Conservation (phyloP, 2,888 invertebrate genomes). For the Mellilla xanthometata region DNA sequence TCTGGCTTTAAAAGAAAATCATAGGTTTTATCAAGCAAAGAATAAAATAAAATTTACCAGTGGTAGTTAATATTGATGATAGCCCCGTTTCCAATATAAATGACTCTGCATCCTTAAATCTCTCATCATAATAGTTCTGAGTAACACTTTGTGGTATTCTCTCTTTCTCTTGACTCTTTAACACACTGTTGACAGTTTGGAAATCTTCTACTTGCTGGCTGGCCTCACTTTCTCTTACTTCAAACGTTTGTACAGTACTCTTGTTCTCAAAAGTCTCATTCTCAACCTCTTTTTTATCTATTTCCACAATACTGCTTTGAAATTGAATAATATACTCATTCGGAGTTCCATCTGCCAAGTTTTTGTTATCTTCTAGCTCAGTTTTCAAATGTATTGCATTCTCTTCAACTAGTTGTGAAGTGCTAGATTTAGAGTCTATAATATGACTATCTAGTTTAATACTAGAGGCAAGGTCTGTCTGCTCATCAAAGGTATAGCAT, state of each 20-base stretch:
- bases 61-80: constrained; percentile 62
- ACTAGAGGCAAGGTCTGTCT: constrained; percentile 64
- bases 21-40: no score
- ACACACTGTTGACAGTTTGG: constrained; percentile 40
- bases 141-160: constrained; percentile 50
- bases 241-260: constrained; percentile 45
- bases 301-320: constrained; percentile 20
- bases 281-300: constrained; percentile 30
- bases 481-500: constrained; percentile 72
- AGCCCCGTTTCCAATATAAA: constrained; percentile 86
- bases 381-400: constrained; percentile 22
- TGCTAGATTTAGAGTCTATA: constrained; percentile 42
- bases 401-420: constrained; percentile 30
- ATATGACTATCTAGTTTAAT: constrained; percentile 66
- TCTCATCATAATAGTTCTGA: constrained; percentile 82
- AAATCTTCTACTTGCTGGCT: constrained; percentile 35
- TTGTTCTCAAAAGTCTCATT: constrained; percentile 34
- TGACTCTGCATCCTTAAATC: constrained; percentile 90
- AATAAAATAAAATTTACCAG: no score
- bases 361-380: constrained; percentile 31
- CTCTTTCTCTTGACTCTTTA: constrained; percentile 54
- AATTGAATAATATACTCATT: constrained; percentile 28
- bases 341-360: constrained; percentile 28
- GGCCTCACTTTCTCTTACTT: constrained; percentile 47
- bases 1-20: no score